Evolutionary conservation across 1,140 invertebrate genomes (phyloP), one percentile per base, ranked within the genome.

Genomic region (Philopotamus ludificatus): DNA sequence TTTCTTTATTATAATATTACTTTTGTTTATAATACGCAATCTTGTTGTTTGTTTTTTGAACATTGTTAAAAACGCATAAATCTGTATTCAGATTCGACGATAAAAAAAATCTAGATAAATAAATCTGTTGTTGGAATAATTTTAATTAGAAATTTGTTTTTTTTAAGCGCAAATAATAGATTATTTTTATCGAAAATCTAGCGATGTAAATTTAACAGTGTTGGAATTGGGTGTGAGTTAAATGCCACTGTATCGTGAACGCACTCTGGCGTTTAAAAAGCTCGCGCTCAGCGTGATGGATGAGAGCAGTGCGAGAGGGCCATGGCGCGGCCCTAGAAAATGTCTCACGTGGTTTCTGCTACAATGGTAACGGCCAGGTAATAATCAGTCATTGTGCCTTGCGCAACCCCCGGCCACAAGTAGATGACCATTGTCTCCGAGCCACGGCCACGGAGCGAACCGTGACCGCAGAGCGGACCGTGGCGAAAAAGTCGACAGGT

Each of bases 331-430:
- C 21, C n/a, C 15, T 41, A 34, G 8, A 18, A 20, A 42, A 20
- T 60, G 44, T 41, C 42, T 44, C 25, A 26, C 22, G 45, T 25
- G 20, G 20, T 55, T 55, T 39, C 53, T 55, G 53, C 26, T 39
- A 60, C 57, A 60, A 60, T 60, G 44, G 22, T 60, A 41, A 26
- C 21, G 26, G n/a, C 23, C 22, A 60, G 57, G 39, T 60, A 34
- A 60, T 60, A 60, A 60, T 60, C 57, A 39, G 12, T 47, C 57
- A 26, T 47, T 60, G 54, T 57, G 54, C 15, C 25, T 57, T 57
- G 54, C 18, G 21, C 54, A 57, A 57, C 42, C 54, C 39, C 54
- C n/a, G n/a, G 42, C 42, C 42, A 42, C 42, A 42, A 57, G 54
- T 22, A 16, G 15, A 39, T 34, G 28, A 7, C 54, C 39, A 57